Percentiles rank a stretch among this genome's conserved stretches.
Evolutionary conservation across 2,888 invertebrate species (phyloP).

Genomic region (Pseudolycoriella hygida): DNA sequence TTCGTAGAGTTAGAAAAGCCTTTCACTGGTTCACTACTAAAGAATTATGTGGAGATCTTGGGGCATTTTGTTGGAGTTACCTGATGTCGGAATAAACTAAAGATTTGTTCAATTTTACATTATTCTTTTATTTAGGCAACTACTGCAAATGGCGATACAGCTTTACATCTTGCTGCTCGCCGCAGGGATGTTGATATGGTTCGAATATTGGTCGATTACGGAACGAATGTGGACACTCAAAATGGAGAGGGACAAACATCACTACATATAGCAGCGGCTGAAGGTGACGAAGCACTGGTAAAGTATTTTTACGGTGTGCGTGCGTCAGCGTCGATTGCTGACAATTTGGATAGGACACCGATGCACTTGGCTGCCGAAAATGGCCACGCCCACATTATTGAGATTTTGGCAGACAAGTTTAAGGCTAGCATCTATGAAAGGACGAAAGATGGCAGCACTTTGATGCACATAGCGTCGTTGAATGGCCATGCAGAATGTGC

Average conservation of each 20-base stretch:
- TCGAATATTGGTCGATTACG: constrained; percentile 79
- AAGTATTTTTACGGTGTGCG: constrained; percentile 91
- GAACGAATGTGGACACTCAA: constrained; percentile 77
- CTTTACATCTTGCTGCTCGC: constrained; percentile 87
- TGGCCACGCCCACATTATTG: constrained; percentile 90
- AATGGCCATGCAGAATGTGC: constrained; percentile 98
- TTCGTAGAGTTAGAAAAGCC: too few species aligned
- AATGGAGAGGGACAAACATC: constrained; percentile 92
- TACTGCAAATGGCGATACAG: constrained; percentile 77
- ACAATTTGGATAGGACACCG: constrained; percentile 76
- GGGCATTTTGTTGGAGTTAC: neutral
- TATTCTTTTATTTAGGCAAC: constrained; percentile 35
- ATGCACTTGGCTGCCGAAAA: constrained; percentile 96
- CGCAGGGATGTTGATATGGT: constrained; percentile 87
- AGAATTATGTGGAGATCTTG: neutral
- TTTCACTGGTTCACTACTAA: neutral
- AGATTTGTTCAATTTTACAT: neutral
- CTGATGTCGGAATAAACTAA: neutral
- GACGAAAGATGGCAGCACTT: constrained; percentile 93
- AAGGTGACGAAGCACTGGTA: constrained; percentile 85
- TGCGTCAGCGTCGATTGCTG: constrained; percentile 85
- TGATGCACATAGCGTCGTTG: constrained; percentile 96
- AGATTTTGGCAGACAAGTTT: constrained; percentile 91
- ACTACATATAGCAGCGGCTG: constrained; percentile 86
- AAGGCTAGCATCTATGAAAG: constrained; percentile 91